Evolutionary conservation across 2,888 invertebrate genomes (phyloP), one percentile per base, ranked within the genome.

Genomic region (Tholera decimalis): DNA sequence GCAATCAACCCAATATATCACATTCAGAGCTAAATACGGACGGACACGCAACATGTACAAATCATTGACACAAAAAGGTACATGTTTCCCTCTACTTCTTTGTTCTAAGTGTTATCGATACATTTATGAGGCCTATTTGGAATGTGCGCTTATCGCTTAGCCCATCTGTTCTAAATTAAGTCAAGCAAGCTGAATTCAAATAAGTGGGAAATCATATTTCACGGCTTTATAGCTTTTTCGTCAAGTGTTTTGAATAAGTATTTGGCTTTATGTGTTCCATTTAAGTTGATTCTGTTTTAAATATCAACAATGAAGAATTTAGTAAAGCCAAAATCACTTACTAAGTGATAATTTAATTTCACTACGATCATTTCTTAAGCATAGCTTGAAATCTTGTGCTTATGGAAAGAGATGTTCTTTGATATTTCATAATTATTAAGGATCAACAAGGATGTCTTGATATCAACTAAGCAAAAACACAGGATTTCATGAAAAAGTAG

Each of bases 101-200:
- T 72, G 72, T 79, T 76, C 46, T 58, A 51, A 64, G 51, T 68
- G 72, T 72, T 81, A 72, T 71, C 79, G 56, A 51, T 26, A 63
- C 57, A 57, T 74, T 78, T 78, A 65, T 72, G 57, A 57, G 39
- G 54, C 54, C 80, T 64, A 66, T 73, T n/a, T 76, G 67, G 65
- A 67, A 57, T 43, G 64, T 39, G 43, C 44, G 63, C 77, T 80
- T 82, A 80, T 80, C 80, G 74, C 69, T 77, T 77, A 70, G 60
- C 62, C 67, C 68, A 77, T 73, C 77, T 82, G 80, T 77, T 82
- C 80, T 65, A 71, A 82, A 74, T 73, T 72, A 44, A 80, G 69
- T 79, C 65, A 59, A 49, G 53, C 28, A 37, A 65, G 58, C 44
- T 53, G 39, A 64, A 71, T 57, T 62, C 46, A 60, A 62, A 15